Percentiles rank a stretch among this genome's conserved stretches.
These are phyloP conservation scores for Nebria salina DNA, from an alignment of 2,888 invertebrate genomes.

Conservation along the genomic window DNA sequence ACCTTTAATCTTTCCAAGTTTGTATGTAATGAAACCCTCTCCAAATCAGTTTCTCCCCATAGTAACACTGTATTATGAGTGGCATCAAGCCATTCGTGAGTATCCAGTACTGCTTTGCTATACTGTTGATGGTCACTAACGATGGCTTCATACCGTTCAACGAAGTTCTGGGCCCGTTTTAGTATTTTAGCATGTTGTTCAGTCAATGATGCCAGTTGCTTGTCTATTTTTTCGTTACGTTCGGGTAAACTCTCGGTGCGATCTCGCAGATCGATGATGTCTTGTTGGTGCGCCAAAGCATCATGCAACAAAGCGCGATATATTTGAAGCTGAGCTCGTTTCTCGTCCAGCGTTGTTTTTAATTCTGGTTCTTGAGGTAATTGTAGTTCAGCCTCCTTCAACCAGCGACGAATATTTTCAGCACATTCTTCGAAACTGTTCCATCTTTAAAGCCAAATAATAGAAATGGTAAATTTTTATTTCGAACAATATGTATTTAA, in stretches of 20 bases:
- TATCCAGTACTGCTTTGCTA: slow-evolving; percentile 85
- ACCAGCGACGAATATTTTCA: slow-evolving; percentile 81
- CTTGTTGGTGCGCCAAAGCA: slow-evolving; percentile 84
- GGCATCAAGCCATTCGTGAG: slow-evolving; percentile 87
- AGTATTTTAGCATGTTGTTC: slow-evolving; percentile 78
- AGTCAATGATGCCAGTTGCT: slow-evolving; percentile 74
- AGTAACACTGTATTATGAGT: slow-evolving; percentile 82
- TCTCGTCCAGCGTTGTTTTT: slow-evolving; percentile 89
- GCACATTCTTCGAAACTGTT: slow-evolving; percentile 89
- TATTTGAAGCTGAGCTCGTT: slow-evolving; percentile 84
- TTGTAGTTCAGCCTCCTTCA: slow-evolving; percentile 77
- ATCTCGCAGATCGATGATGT: slow-evolving; percentile 81
- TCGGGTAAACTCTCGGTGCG: slow-evolving; percentile 84
- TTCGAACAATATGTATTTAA: too few relatives aligned
- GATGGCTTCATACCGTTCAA: slow-evolving; percentile 86
- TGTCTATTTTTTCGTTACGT: slow-evolving; percentile 76
- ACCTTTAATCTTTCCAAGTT: slow-evolving; percentile 84
- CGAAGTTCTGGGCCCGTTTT: slow-evolving; percentile 77
- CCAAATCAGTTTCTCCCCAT: slow-evolving; percentile 86
- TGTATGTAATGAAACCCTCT: slow-evolving; percentile 84
- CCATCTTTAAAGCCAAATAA: slow-evolving; percentile 68
- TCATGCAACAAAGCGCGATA: slow-evolving; percentile 87
- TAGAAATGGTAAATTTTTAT: not conserved
- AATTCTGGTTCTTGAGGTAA: slow-evolving; percentile 82
- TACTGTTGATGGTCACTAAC: slow-evolving; percentile 91